A percentile compares a stretch with the other conserved stretches of the same genome.
These are phyloP conservation scores for Ceyx melanurus DNA, from an alignment of 2,113 vertebrate genomes.

Conservation along the genomic window DNA sequence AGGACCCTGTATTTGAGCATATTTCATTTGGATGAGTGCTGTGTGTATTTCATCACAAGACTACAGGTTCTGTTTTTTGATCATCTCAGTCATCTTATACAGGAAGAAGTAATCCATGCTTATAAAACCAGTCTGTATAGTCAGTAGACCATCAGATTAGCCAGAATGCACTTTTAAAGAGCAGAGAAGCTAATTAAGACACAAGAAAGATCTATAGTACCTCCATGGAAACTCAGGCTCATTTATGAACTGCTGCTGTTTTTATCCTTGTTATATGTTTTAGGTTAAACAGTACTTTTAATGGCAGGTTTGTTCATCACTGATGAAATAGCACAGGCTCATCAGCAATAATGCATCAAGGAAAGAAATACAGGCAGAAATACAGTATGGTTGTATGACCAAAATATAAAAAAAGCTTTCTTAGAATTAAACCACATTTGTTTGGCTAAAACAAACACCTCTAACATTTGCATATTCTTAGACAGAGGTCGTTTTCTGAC, in stretches of 20 bases:
- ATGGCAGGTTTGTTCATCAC: conserved; percentile 60
- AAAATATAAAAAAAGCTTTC: not conserved
- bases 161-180: conserved; percentile 10
- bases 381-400: not conserved
- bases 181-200: conserved; percentile 44
- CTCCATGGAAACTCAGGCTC: conserved; percentile 59
- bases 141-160: not conserved
- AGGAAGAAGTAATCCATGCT: not conserved
- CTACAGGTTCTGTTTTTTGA: not conserved
- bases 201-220: conserved; percentile 41
- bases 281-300: conserved; percentile 63
- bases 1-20: not conserved
- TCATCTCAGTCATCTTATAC: not conserved
- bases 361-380: conserved; percentile 8
- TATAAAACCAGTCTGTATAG: not conserved
- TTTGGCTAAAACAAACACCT: not conserved
- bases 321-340: conserved; percentile 44
- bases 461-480: not conserved
- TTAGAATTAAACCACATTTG: not conserved
- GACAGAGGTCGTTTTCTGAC: not conserved
- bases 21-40: not conserved
- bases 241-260: conserved; percentile 55
- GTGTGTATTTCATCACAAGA: not conserved
- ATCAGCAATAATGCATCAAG: conserved; percentile 28
- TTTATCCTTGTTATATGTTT: conserved; percentile 59